A percentile compares a stretch with the other conserved stretches of the same genome.
phyloP scores from a whole-genome alignment of 2,797 vertebrate species.

The Arvicola amphibius region DNA sequence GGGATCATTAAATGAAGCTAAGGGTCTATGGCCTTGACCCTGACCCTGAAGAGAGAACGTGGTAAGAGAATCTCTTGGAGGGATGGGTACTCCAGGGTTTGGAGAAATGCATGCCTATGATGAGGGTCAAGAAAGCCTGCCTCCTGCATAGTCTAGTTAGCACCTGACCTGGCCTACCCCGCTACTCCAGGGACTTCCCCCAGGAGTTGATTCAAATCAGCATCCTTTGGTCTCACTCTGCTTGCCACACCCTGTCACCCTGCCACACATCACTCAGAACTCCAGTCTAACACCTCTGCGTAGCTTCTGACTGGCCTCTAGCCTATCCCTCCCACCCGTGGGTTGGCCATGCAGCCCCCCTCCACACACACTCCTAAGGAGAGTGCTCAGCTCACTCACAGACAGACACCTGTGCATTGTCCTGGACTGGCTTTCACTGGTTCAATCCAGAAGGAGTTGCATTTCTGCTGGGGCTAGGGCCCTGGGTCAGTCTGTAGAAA shows the following conservation, averaged over 20 bases:
- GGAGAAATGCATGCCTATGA: accelerated
- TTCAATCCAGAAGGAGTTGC: background rate
- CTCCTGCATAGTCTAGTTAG: background rate
- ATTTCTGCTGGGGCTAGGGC: background rate
- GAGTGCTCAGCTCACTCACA: background rate
- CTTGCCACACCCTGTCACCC: background rate
- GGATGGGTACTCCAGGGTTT: background rate
- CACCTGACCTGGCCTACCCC: background rate
- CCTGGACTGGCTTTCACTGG: background rate
- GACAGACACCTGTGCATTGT: accelerated
- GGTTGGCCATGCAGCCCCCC: background rate
- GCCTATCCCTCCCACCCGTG: too few species aligned
- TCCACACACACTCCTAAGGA: background rate
- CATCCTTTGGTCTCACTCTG: background rate
- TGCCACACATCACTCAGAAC: background rate
- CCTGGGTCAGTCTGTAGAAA: background rate
- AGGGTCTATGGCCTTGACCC: background rate
- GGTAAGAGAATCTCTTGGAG: background rate
- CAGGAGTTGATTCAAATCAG: background rate
- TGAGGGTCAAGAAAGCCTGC: background rate
- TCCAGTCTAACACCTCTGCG: background rate
- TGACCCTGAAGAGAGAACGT: background rate
- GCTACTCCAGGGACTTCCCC: background rate
- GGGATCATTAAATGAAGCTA: background rate
- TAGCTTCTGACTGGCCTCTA: background rate